A percentile compares a stretch with the other conserved stretches of the same genome.
Evolutionary conservation across 2,797 vertebrate genomes (phyloP).

Genomic region (Nyctibius grandis): DNA sequence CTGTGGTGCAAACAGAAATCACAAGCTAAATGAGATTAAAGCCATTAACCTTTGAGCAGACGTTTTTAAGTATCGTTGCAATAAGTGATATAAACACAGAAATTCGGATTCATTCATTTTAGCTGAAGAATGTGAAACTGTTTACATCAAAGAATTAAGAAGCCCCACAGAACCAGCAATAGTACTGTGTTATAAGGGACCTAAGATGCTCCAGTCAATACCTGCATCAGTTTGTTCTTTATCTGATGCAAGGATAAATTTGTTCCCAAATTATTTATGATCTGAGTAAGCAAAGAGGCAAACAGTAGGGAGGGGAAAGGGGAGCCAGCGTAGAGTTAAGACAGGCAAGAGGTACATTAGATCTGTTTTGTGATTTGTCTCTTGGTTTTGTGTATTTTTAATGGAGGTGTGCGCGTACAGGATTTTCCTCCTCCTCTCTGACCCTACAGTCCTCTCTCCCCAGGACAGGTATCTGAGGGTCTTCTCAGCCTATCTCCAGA

Average conservation of each 20-base stretch:
- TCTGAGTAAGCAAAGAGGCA: not conserved
- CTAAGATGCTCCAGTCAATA: not conserved
- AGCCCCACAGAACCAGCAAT: not conserved
- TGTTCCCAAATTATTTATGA: not conserved
- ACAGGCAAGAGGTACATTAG: not conserved
- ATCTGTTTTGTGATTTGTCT: not conserved
- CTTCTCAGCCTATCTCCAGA: not conserved
- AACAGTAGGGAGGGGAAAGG: not conserved
- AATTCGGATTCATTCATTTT: not conserved
- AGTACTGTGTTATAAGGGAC: not conserved
- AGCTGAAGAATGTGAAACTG: not conserved
- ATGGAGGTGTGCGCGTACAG: not conserved
- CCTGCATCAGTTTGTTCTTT: not conserved
- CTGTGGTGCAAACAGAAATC: not conserved
- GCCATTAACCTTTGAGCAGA: not conserved
- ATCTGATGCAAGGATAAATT: not conserved
- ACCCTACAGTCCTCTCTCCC: not conserved
- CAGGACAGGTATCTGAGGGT: not conserved
- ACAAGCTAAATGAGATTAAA: not conserved
- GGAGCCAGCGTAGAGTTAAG: not conserved
- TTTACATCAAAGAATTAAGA: not conserved
- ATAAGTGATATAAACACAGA: not conserved
- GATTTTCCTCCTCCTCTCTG: not conserved
- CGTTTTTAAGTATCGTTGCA: not conserved
- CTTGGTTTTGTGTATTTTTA: not conserved